Conservation (phyloP, 92 coral and sea anemone species). For the Pocillopora meandrina region DNA sequence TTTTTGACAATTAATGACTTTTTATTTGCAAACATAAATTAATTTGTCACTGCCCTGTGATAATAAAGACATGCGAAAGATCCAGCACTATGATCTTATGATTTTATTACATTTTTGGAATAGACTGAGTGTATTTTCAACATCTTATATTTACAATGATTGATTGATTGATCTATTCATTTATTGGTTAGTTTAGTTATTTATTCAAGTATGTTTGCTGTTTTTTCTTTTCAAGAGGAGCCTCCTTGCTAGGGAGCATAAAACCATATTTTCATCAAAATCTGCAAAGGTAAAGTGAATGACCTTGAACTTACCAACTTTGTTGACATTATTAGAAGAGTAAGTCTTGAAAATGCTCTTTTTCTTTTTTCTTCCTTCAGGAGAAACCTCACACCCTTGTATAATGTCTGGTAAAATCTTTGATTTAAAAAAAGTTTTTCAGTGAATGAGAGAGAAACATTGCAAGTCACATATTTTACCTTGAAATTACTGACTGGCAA, state of each 20-base stretch:
- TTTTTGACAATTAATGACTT: no score
- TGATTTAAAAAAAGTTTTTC: background rate
- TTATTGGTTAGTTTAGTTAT: no score
- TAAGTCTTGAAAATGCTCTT: constrained; percentile 37
- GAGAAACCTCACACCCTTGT: constrained; percentile 49
- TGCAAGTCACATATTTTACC: background rate
- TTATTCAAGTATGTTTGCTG: no score
- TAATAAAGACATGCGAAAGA: no score
- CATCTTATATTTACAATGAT: no score
- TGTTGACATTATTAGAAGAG: constrained; percentile 38
- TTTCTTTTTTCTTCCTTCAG: constrained; percentile 44
- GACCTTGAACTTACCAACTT: constrained; percentile 21
- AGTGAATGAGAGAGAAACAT: background rate
- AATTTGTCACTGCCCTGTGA: no score
- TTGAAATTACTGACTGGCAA: background rate
- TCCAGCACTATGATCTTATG: no score
- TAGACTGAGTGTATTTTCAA: no score
- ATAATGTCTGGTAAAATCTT: constrained; percentile 86
- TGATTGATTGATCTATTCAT: no score
- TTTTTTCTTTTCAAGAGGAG: no score
- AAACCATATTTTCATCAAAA: background rate
- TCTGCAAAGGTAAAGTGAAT: background rate
- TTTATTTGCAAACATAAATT: no score
- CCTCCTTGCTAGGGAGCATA: background rate
- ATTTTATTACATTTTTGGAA: no score